A percentile compares a stretch with the other conserved stretches of the same genome.
Conservation (phyloP, 2,888 invertebrate species). For the Oxyscelio sp. region DNA sequence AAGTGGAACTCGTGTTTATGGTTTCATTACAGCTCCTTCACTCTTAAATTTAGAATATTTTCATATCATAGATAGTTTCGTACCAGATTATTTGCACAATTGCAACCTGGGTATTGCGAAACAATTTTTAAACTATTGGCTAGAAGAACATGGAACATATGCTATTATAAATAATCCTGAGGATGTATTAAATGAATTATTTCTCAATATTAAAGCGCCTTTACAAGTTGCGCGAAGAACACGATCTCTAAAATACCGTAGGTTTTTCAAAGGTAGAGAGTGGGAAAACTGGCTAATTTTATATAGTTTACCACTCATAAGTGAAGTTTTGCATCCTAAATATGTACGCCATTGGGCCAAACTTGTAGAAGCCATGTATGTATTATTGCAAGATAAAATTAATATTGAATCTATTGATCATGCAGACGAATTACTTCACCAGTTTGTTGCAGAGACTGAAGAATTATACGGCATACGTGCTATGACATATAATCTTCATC, state of each 20-base stretch:
- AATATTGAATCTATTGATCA: slow-evolving; percentile 26
- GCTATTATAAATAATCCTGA: neutral
- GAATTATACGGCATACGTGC: slow-evolving; percentile 10
- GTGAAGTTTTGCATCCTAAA: slow-evolving; percentile 4
- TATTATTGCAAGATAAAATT: slow-evolving; percentile 31
- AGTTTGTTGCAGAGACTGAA: slow-evolving; percentile 36
- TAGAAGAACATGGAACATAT: neutral
- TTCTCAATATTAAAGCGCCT: slow-evolving; percentile 21
- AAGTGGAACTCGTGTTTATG: no score
- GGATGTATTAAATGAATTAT: slow-evolving; percentile 1
- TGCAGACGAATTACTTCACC: slow-evolving; percentile 35
- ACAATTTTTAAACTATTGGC: slow-evolving; percentile 47
- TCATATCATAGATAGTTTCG: no score
- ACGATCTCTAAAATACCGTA: slow-evolving; percentile 11
- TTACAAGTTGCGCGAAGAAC: slow-evolving; percentile 33
- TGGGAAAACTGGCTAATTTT: slow-evolving; percentile 3
- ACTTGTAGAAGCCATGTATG: slow-evolving; percentile 38
- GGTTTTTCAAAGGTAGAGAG: slow-evolving; percentile 36
- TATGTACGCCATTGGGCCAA: slow-evolving; percentile 29
- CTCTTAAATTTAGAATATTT: no score
- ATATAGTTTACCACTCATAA: slow-evolving; percentile 5
- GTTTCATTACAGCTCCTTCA: no score
- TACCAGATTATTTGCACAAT: no score
- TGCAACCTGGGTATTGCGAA: no score
- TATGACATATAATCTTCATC: slow-evolving; percentile 60